phyloP scores from a whole-genome alignment of 2,113 vertebrate genomes.

The Myotis davidii region DNA sequence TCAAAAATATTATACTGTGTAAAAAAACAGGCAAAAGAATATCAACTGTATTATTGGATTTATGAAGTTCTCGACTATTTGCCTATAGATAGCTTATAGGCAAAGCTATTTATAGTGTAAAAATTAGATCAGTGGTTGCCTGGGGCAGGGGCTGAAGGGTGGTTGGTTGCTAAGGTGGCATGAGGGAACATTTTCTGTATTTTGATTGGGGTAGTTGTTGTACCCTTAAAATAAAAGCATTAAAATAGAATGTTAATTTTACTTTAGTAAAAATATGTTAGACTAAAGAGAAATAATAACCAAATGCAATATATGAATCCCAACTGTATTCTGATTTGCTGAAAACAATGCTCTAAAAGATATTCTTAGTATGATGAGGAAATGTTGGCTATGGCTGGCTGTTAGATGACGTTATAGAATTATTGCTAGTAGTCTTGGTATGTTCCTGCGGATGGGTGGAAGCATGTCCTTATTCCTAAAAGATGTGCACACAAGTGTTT shows the following conservation, averaged over 20 bases:
- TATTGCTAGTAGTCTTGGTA: neutral
- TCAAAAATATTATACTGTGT: neutral
- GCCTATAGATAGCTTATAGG: too few relatives aligned
- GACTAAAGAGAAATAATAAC: neutral
- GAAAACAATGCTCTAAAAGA: slow-evolving; percentile 4
- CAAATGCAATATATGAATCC: neutral
- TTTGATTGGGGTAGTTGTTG: neutral
- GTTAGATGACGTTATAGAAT: neutral
- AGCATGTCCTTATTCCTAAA: neutral
- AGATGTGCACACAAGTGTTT: neutral
- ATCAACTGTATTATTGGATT: neutral
- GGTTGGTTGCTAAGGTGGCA: neutral
- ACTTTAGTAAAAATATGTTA: neutral
- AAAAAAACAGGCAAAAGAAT: neutral
- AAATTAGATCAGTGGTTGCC: neutral
- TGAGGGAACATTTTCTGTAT: neutral
- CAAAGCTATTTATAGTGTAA: neutral
- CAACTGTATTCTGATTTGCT: neutral
- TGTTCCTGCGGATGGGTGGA: neutral
- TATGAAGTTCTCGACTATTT: neutral
- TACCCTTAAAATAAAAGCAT: neutral
- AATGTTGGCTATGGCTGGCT: neutral
- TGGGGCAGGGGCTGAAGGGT: neutral
- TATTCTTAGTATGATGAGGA: neutral
- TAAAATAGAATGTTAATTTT: neutral